Percentiles rank a stretch among this genome's conserved stretches.
These are phyloP conservation scores for Microtus californicus DNA, from an alignment of 2,797 vertebrate genomes.

Conservation along the genomic window DNA sequence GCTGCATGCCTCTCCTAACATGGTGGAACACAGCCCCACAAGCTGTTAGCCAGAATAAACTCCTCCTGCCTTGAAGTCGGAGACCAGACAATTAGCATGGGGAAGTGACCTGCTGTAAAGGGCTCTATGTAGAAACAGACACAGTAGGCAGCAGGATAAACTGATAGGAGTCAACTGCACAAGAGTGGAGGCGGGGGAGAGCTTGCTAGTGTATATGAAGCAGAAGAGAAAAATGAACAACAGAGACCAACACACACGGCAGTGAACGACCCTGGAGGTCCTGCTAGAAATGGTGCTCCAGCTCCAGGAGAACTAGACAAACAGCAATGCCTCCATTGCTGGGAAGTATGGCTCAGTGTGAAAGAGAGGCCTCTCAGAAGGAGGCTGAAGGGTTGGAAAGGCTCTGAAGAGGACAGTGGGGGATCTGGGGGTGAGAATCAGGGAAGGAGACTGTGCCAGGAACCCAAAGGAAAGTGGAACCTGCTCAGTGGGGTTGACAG, in stretches of 20 bases:
- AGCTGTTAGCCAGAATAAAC: background rate
- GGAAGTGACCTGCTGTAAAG: background rate
- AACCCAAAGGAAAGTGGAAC: too few relatives aligned
- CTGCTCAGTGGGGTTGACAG: too few relatives aligned
- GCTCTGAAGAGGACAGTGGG: background rate
- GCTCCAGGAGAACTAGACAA: background rate
- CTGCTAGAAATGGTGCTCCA: fast-evolving
- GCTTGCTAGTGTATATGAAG: background rate
- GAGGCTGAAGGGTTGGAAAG: background rate
- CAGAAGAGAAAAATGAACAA: background rate
- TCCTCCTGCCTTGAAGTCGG: background rate
- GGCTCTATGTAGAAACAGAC: background rate
- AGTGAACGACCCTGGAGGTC: background rate
- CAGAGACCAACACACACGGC: fast-evolving
- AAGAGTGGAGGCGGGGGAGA: background rate
- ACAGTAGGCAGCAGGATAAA: fast-evolving
- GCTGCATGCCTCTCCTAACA: background rate
- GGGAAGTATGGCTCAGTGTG: background rate
- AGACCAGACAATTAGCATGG: background rate
- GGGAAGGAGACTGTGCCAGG: background rate
- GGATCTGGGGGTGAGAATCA: fast-evolving
- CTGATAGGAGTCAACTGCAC: fast-evolving
- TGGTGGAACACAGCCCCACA: too few relatives aligned
- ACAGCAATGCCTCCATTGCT: too few relatives aligned
- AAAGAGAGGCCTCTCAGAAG: background rate